Conservation (phyloP, 2,888 invertebrate genomes). For the Philhelius pedissequus region DNA sequence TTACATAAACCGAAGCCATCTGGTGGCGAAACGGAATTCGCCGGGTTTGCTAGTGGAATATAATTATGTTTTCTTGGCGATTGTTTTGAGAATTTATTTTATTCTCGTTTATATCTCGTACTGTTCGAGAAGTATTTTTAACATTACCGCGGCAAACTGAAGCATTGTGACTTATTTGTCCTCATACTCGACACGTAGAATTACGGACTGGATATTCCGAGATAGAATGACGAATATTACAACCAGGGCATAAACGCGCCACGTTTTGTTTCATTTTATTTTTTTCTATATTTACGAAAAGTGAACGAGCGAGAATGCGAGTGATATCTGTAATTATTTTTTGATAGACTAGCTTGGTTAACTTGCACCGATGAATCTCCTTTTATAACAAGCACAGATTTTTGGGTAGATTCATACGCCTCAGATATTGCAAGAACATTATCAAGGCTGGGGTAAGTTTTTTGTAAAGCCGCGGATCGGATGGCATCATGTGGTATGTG, state of each 20-base stretch:
- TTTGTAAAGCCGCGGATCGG: constrained; percentile 25
- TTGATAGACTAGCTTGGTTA: too few species aligned
- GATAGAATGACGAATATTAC: too few species aligned
- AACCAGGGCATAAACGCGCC: background rate
- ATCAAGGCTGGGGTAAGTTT: constrained; percentile 5
- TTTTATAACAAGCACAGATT: too few species aligned
- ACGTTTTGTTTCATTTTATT: background rate
- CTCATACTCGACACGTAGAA: background rate
- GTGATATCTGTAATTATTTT: too few species aligned
- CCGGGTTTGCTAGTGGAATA: too few species aligned
- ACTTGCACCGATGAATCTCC: too few species aligned
- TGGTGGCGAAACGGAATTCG: too few species aligned
- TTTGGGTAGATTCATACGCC: too few species aligned
- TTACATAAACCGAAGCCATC: too few species aligned
- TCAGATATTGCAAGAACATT: constrained; percentile 20
- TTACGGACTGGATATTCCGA: background rate
- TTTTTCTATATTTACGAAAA: background rate
- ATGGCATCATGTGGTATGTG: constrained; percentile 45
- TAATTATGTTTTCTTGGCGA: background rate
- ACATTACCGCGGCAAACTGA: background rate
- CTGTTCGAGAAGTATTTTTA: background rate
- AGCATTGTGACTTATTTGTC: background rate
- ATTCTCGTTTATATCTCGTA: background rate
- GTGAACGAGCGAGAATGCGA: background rate
- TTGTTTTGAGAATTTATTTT: background rate